Base-by-base conservation (phyloP, 1,140 invertebrate species). In the Drosophila pseudoananassae region DNA sequence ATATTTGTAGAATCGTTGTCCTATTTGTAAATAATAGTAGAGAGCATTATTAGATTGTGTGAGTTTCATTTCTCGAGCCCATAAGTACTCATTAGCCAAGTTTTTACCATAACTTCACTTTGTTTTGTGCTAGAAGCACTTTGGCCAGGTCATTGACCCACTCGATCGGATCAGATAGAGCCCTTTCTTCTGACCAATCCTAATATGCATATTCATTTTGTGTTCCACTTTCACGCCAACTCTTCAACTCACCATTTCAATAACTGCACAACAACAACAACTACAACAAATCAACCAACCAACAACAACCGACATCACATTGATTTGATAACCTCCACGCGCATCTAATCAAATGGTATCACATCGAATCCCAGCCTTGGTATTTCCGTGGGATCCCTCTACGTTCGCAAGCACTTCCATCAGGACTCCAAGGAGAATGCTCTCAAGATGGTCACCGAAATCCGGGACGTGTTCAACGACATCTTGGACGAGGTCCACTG, bases 401-500 rank as follows among this genome's bases (percentile, higher is more conserved):
- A 97, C 92, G 94, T 96, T n/a, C 93, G 94, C 59, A 94, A 95
- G 77, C 95, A 95, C 76, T 96, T 96, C 91, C 94, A 96, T 51
- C 94, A 95, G 78, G 93, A 95, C 36, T 95, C 95, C 0, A 95
- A 96, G 79, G 92, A 93, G 10, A 94, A 94, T 64, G 96, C 97
- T 1, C 87, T 97, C 55, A 95, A 97, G 85, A 97, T 98, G 96
- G 96, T 98, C 0, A 92, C 93, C 15, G 95, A 96, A 68, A 97
- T 98, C 52, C 93, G 95, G 81, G 92, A 93, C 43, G 94, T 94
- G 36, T 94, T 95, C 89, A 92, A 92, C 43, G 92, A 93, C 65
- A 94, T 96, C 1, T 90, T 97, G n/a, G 91, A 89, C 6, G 92
- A 95, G 79, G 94, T 97, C 3, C 95, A 96, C 4, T 98, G 97